These are phyloP conservation scores for Microctonus aethiopoides DNA, from an alignment of 2,888 invertebrate genomes.

Conservation along the genomic window DNA sequence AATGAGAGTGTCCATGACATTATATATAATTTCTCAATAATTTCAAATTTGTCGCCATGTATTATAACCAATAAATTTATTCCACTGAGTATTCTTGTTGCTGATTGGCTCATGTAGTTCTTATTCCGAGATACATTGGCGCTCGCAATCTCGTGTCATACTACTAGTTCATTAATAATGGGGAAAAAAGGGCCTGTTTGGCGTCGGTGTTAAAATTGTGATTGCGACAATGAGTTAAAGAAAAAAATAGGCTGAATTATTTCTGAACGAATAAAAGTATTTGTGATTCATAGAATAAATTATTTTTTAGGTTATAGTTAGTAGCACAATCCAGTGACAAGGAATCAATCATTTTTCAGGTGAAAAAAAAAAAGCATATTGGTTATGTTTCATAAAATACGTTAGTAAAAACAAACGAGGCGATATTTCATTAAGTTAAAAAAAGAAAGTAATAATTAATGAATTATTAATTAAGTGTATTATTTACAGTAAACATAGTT, in stretches of 20 bases:
- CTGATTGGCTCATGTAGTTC: not conserved
- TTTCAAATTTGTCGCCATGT: not conserved
- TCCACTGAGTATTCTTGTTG: not conserved
- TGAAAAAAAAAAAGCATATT: constrained; percentile 35
- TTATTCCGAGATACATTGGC: not conserved
- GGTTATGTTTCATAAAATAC: constrained; percentile 40
- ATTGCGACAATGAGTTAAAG: constrained; percentile 33
- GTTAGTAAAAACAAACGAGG: constrained; percentile 28
- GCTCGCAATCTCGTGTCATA: constrained; percentile 6
- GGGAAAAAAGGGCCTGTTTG: constrained; percentile 30
- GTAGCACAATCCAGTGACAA: constrained; percentile 2
- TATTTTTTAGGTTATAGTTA: not conserved
- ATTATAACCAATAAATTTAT: not conserved
- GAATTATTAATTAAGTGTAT: not conserved
- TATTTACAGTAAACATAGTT: not conserved
- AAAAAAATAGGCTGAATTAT: not conserved
- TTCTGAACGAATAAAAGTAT: not conserved
- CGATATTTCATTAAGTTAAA: not conserved
- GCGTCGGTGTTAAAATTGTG: constrained; percentile 41
- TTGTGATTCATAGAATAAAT: not conserved
- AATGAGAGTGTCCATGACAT: not conserved
- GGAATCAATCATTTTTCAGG: constrained; percentile 38
- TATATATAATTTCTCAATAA: not conserved
- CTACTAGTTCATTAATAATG: not conserved
- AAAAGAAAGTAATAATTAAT: not conserved